These are phyloP conservation scores for Xiphophorus birchmanni DNA, from an alignment of 2,797 vertebrate genomes.

Conservation along the genomic window DNA sequence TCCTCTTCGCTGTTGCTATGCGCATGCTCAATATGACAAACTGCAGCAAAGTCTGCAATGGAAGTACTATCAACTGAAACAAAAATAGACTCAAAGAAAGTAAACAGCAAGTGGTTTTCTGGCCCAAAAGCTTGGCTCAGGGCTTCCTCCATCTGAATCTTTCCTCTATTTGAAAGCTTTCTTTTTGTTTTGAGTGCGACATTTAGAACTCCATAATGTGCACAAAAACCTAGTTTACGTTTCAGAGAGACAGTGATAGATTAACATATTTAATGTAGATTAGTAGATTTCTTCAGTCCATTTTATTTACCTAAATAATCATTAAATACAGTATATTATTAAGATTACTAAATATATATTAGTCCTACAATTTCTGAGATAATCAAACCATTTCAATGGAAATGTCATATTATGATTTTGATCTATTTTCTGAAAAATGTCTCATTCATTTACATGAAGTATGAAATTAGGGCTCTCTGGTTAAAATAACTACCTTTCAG, in stretches of 20 bases:
- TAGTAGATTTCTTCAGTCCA: no score
- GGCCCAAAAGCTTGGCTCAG: neutral
- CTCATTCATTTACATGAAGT: neutral
- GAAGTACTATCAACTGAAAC: neutral
- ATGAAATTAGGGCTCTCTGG: neutral
- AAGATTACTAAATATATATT: neutral
- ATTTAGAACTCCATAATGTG: neutral
- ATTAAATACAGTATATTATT: no score
- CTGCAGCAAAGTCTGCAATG: neutral
- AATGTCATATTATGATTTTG: neutral
- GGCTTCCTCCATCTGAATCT: neutral
- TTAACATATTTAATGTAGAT: no score
- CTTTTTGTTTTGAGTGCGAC: neutral
- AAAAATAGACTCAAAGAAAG: neutral
- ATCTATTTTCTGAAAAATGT: neutral
- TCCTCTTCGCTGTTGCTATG: neutral
- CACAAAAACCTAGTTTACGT: neutral
- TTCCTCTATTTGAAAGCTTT: neutral
- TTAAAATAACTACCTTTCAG: neutral
- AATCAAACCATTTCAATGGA: neutral
- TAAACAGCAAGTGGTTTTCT: neutral
- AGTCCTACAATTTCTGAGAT: neutral
- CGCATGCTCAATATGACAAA: neutral
- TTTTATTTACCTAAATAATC: no score
- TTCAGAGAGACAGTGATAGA: neutral